phyloP scores from a whole-genome alignment of 2,113 vertebrate genomes.

The Boulengeromyrus knoepffleri region DNA sequence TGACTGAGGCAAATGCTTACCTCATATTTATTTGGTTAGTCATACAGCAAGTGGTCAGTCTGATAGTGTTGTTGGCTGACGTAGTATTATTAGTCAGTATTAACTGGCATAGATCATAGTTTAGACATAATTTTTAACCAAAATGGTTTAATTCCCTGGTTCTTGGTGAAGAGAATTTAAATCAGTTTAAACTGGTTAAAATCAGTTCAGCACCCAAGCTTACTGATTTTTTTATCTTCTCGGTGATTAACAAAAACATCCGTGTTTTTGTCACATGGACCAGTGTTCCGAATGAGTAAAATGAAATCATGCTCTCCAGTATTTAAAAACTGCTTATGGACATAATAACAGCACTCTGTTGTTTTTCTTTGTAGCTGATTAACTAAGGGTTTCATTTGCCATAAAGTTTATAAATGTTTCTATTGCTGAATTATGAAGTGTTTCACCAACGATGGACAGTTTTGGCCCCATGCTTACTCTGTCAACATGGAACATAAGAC shows the following conservation, averaged over 20 bases:
- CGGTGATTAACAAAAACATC: neutral
- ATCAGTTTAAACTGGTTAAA: neutral
- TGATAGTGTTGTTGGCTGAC: slow-evolving; percentile 2
- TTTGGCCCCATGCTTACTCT: neutral
- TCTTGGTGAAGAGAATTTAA: neutral
- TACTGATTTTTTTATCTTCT: neutral
- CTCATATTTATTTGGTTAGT: neutral
- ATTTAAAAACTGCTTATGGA: neutral
- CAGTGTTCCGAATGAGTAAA: neutral
- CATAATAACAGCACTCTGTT: neutral
- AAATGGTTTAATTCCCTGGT: neutral
- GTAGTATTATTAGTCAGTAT: neutral
- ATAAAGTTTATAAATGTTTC: neutral
- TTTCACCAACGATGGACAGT: neutral
- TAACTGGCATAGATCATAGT: slow-evolving; percentile 2
- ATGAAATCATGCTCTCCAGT: neutral
- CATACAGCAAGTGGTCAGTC: neutral
- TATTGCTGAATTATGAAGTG: neutral
- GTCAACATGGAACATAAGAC: neutral
- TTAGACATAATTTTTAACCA: neutral
- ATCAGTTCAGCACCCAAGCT: neutral
- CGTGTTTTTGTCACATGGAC: neutral
- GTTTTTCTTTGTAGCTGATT: neutral
- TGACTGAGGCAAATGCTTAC: neutral
- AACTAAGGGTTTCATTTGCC: neutral